Percentiles rank a stretch among this genome's conserved stretches.
Conservation (phyloP, 2,113 vertebrate genomes). For the Todiramphus saurophagus region DNA sequence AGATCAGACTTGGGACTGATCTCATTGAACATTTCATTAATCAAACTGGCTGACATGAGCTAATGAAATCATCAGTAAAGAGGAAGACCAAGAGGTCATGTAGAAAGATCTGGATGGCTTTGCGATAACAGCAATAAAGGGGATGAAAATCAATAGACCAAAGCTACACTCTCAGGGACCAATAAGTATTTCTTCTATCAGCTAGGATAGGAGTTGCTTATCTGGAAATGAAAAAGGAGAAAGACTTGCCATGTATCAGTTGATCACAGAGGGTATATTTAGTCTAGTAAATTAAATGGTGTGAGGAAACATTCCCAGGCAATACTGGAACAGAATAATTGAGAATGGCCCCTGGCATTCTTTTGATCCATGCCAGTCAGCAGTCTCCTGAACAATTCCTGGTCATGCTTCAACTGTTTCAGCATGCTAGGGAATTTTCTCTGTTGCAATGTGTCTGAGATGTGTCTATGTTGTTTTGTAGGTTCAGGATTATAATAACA, state of each 20-base stretch:
- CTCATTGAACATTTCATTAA: background rate
- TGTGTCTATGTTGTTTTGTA: background rate
- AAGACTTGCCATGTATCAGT: background rate
- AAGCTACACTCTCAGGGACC: background rate
- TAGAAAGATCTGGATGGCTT: conserved; percentile 15
- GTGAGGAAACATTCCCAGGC: background rate
- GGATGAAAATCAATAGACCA: conserved; percentile 28
- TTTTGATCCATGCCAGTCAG: background rate
- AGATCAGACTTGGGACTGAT: background rate
- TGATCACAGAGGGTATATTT: background rate
- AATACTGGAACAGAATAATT: background rate
- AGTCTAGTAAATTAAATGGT: conserved; percentile 7
- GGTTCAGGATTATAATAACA: background rate
- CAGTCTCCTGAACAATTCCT: background rate
- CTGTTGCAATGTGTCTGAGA: background rate
- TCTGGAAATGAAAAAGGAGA: conserved; percentile 23
- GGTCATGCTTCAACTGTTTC: background rate
- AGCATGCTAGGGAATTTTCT: background rate
- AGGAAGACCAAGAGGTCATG: background rate
- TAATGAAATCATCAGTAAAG: background rate
- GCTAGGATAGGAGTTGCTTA: background rate
- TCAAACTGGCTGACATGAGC: background rate
- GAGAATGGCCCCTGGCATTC: background rate
- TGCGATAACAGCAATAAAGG: conserved; percentile 23
- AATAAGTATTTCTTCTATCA: conserved; percentile 20